phyloP scores from a whole-genome alignment of 2,797 vertebrate genomes.

The Enteromius trimaculatus region DNA sequence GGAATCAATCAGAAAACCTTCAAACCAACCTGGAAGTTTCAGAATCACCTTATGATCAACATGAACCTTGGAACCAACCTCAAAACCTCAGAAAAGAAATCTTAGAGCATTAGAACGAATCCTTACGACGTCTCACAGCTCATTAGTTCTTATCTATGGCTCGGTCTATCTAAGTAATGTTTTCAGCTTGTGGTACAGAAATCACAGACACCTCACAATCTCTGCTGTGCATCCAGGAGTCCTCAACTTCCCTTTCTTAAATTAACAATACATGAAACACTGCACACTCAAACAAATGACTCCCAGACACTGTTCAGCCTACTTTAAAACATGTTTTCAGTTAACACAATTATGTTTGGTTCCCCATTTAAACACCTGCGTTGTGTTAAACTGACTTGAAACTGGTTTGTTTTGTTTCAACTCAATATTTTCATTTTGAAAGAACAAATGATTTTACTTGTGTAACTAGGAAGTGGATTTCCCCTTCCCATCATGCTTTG shows the following conservation, averaged over 20 bases:
- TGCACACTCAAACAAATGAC: too few relatives aligned
- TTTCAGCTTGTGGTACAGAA: neutral
- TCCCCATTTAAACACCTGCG: too few relatives aligned
- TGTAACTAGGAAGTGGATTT: too few relatives aligned
- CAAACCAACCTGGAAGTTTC: neutral
- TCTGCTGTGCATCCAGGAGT: neutral
- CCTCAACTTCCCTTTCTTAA: neutral
- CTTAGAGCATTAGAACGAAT: neutral
- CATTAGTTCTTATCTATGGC: neutral
- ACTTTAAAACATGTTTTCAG: too few relatives aligned
- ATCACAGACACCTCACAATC: neutral
- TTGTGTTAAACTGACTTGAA: too few relatives aligned
- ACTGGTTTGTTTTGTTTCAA: too few relatives aligned
- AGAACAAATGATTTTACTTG: too few relatives aligned
- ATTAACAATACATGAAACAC: conserved; percentile 8
- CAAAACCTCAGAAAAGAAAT: neutral
- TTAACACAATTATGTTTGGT: too few relatives aligned
- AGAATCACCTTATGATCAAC: neutral
- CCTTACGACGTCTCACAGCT: neutral
- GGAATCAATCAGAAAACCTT: neutral
- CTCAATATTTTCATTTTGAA: too few relatives aligned
- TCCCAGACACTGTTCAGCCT: too few relatives aligned
- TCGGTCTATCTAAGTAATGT: neutral
- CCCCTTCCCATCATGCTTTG: too few relatives aligned
- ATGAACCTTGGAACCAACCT: neutral